Percentiles rank a stretch among this genome's conserved stretches.
Conservation (phyloP, 2,113 vertebrate genomes). For the Xenotilapia caudafasciata region DNA sequence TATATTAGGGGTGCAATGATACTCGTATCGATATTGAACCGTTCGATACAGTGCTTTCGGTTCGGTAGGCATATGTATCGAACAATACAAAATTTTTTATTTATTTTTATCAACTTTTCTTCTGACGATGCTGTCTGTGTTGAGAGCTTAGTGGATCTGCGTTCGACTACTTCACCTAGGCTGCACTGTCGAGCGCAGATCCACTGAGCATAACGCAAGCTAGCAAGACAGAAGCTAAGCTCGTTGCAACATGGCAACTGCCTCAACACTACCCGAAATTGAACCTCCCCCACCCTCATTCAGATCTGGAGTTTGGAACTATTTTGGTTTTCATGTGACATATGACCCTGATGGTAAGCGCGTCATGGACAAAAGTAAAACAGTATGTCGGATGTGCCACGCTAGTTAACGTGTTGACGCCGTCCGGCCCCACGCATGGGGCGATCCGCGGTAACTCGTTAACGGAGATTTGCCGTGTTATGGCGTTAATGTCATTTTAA, state of each 20-base stretch:
- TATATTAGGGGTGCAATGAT: not conserved
- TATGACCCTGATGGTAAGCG: accelerated
- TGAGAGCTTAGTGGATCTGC: not conserved
- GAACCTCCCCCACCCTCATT: not conserved
- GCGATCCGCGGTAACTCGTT: accelerated
- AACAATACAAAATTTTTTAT: not conserved
- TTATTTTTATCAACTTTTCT: not conserved
- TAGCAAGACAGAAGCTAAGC: not conserved
- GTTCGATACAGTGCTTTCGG: not conserved
- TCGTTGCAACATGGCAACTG: not conserved
- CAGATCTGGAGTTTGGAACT: not conserved
- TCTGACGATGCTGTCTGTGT: not conserved
- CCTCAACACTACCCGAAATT: not conserved
- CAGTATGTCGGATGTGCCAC: not conserved
- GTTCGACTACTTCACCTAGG: not conserved
- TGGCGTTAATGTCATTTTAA: not conserved
- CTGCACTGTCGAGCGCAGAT: not conserved
- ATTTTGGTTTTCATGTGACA: not conserved
- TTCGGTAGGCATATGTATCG: not conserved
- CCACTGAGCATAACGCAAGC: not conserved
- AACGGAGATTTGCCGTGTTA: accelerated
- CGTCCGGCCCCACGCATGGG: accelerated
- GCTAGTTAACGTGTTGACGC: accelerated
- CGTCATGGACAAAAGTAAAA: not conserved
- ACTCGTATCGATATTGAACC: not conserved